A percentile compares a stretch with the other conserved stretches of the same genome.
phyloP scores from a whole-genome alignment of 2,797 vertebrate species.

The Sebastes paucispinis region DNA sequence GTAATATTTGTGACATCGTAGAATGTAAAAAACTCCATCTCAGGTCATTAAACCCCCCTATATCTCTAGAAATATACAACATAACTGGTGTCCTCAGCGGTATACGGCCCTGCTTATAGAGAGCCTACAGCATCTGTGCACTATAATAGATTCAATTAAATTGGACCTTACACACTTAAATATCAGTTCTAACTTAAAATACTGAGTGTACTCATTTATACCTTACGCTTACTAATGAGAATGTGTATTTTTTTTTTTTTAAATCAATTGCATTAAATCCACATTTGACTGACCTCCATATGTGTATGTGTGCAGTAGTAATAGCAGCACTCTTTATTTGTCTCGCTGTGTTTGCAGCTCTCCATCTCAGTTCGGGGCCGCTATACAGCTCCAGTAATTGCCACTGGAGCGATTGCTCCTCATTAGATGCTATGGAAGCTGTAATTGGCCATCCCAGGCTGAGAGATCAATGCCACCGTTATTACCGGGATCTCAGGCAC shows the following conservation, averaged over 20 bases:
- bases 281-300: neutral
- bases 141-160: neutral
- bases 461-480: slow-evolving; percentile 70
- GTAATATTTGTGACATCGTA: neutral
- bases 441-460: slow-evolving; percentile 71
- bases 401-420: slow-evolving; percentile 65
- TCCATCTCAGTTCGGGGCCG: slow-evolving; percentile 37
- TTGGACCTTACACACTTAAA: neutral
- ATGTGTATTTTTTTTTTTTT: neutral
- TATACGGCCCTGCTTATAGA: neutral
- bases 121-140: neutral
- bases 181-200: neutral
- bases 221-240: neutral
- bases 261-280: neutral
- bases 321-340: slow-evolving; percentile 30
- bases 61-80: neutral
- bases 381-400: slow-evolving; percentile 65
- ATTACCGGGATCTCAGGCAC: slow-evolving; percentile 61
- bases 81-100: too few species aligned
- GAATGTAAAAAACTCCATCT: neutral
- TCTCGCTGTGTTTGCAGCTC: slow-evolving; percentile 28
- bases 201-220: neutral
- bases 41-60: neutral
- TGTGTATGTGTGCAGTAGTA: neutral
- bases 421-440: slow-evolving; percentile 71